A percentile compares a stretch with the other conserved stretches of the same genome.
phyloP scores from a whole-genome alignment of 2,888 invertebrate genomes.

The Aromia moschata region DNA sequence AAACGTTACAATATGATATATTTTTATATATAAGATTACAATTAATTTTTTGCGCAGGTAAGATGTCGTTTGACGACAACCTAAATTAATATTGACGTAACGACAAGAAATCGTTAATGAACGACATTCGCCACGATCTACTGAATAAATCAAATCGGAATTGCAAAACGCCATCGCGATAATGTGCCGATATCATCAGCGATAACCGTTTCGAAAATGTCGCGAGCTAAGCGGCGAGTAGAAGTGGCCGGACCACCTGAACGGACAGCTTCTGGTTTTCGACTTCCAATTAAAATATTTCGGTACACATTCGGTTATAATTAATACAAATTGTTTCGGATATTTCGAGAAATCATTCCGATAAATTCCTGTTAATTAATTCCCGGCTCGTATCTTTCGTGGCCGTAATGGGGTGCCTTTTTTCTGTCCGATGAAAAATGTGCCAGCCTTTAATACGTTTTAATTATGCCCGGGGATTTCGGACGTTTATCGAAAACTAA shows the following conservation, averaged over 20 bases:
- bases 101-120: too few species aligned
- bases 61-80: too few species aligned
- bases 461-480: constrained; percentile 13
- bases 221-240: constrained; percentile 39
- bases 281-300: constrained; percentile 56
- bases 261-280: constrained; percentile 42
- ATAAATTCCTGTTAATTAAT: constrained; percentile 36
- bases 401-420: neutral
- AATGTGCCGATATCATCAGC: neutral
- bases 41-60: too few species aligned
- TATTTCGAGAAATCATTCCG: constrained; percentile 47
- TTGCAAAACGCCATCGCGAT: neutral
- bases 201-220: constrained; percentile 33
- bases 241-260: constrained; percentile 48
- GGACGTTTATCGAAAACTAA: constrained; percentile 7
- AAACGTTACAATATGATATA: too few species aligned
- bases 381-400: constrained; percentile 11
- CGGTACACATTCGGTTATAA: constrained; percentile 52
- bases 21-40: too few species aligned
- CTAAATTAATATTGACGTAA: too few species aligned
- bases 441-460: constrained; percentile 12
- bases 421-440: constrained; percentile 20
- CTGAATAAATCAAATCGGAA: neutral
- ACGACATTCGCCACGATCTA: too few species aligned
- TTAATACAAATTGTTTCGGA: constrained; percentile 58